A percentile compares a stretch with the other conserved stretches of the same genome.
Evolutionary conservation across 2,113 vertebrate species (phyloP).

Genomic region (Alligator sinensis): DNA sequence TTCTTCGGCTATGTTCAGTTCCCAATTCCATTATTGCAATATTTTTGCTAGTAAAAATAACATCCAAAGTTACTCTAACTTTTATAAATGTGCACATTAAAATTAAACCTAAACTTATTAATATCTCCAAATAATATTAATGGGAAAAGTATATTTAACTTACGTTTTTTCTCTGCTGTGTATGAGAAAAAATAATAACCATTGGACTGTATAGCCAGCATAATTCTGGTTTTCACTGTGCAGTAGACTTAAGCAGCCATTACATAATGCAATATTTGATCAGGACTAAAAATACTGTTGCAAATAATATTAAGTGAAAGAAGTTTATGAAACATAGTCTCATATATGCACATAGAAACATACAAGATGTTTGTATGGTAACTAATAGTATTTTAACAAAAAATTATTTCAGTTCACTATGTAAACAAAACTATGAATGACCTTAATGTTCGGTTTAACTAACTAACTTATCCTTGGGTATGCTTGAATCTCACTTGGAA

Average conservation of each 20-base stretch:
- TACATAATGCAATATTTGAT: background rate
- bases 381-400: constrained; percentile 7
- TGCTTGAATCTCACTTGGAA: constrained; percentile 86
- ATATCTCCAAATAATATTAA: background rate
- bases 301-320: background rate
- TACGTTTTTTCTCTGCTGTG: background rate
- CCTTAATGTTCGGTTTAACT: constrained; percentile 79
- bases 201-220: accelerated
- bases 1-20: background rate
- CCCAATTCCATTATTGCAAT: background rate
- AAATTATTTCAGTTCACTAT: constrained; percentile 27
- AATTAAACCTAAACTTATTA: background rate
- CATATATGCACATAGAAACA: background rate
- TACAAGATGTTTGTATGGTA: background rate
- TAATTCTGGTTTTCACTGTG: background rate
- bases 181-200: background rate
- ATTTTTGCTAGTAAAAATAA: background rate
- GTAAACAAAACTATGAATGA: constrained; percentile 76
- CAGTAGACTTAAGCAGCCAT: background rate
- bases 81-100: background rate
- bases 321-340: background rate
- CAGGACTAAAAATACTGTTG: background rate
- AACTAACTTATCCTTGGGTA: constrained; percentile 83
- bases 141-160: background rate
- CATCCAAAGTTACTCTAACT: background rate